A percentile compares a stretch with the other conserved stretches of the same genome.
phyloP scores from a whole-genome alignment of 2,113 vertebrate species.

The Eleginops maclovinus region DNA sequence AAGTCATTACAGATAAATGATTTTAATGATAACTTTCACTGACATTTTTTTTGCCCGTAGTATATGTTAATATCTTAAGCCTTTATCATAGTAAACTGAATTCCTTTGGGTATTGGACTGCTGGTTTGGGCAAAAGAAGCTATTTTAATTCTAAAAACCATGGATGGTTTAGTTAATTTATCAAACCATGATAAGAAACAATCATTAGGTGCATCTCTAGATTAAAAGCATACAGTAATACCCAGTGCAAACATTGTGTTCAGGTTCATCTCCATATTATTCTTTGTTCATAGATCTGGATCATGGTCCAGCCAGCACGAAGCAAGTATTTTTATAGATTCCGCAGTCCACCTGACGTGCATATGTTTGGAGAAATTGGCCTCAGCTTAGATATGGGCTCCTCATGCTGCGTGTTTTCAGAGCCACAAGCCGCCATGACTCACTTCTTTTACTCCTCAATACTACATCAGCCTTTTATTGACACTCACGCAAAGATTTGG shows the following conservation, averaged over 20 bases:
- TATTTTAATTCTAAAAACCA: background rate
- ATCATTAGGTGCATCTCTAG: background rate
- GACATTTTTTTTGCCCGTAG: background rate
- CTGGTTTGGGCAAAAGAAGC: background rate
- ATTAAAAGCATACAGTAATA: no score
- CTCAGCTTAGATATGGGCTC: background rate
- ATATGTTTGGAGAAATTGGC: background rate
- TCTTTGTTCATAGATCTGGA: background rate
- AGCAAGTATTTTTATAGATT: background rate
- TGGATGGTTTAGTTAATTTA: background rate
- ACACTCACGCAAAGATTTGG: constrained; percentile 23
- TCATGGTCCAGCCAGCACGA: background rate
- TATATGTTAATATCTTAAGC: background rate
- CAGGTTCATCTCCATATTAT: background rate
- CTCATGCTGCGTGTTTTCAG: background rate
- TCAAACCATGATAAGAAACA: background rate
- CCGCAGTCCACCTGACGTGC: background rate
- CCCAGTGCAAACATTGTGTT: background rate
- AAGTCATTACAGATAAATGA: background rate
- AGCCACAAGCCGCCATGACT: constrained; percentile 18
- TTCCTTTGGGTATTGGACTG: background rate
- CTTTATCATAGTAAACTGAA: background rate
- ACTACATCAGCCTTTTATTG: constrained; percentile 15
- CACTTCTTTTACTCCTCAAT: constrained; percentile 28
- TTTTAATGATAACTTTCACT: background rate